These are phyloP conservation scores for Falco columbarius DNA, from an alignment of 2,797 vertebrate species.

Conservation along the genomic window DNA sequence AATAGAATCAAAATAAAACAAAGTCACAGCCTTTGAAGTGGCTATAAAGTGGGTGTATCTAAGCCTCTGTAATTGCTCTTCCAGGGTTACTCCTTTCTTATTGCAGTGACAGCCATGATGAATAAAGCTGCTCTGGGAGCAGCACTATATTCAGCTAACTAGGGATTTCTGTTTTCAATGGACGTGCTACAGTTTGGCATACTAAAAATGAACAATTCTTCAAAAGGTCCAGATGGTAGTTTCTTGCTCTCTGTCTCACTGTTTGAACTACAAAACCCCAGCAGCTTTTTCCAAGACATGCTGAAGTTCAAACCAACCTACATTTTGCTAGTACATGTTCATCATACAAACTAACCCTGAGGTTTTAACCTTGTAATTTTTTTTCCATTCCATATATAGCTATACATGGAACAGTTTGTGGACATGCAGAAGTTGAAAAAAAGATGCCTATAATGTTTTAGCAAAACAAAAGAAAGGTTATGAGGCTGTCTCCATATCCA, in stretches of 20 bases:
- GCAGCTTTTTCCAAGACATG: background rate
- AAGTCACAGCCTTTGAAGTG: background rate
- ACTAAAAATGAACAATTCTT: background rate
- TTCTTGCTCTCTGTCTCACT: background rate
- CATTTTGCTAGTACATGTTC: background rate
- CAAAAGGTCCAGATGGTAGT: background rate
- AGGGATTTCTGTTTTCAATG: background rate
- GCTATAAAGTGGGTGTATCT: background rate
- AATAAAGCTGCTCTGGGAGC: background rate
- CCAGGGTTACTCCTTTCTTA: background rate
- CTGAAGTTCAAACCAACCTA: conserved; percentile 10
- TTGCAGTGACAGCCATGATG: background rate
- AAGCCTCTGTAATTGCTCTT: background rate
- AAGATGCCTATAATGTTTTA: background rate
- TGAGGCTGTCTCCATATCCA: background rate
- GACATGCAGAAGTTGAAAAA: background rate
- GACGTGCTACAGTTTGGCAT: background rate
- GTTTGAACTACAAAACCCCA: background rate
- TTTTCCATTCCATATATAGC: background rate
- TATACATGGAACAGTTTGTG: background rate
- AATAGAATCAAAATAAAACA: background rate
- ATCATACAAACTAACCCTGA: background rate
- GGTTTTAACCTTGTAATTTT: conserved; percentile 35
- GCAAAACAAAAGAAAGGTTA: background rate
- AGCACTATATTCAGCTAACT: background rate